phyloP scores from a whole-genome alignment of 2,797 vertebrate species.

The Halcyon chelicuti region DNA sequence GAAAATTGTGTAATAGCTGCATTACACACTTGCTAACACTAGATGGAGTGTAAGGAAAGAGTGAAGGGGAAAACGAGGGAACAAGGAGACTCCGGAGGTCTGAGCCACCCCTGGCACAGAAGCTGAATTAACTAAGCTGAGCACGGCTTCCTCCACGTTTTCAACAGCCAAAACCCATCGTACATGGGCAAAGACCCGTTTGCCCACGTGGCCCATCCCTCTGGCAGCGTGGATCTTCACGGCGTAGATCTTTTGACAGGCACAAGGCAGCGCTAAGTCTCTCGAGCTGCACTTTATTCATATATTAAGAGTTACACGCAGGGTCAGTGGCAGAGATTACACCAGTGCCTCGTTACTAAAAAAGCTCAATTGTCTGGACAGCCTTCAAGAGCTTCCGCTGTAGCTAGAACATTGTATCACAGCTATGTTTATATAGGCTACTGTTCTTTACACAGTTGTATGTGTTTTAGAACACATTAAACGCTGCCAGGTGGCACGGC shows the following conservation, averaged over 20 bases:
- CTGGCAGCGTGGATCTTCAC: neutral
- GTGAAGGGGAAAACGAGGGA: neutral
- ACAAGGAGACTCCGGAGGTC: neutral
- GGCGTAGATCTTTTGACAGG: rapidly evolving
- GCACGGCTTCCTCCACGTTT: neutral
- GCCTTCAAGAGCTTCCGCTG: conserved; percentile 54
- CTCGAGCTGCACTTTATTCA: conserved; percentile 76
- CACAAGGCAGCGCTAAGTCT: neutral
- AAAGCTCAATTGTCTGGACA: conserved; percentile 56
- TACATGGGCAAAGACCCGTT: neutral
- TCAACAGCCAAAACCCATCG: neutral
- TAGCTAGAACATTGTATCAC: conserved; percentile 36
- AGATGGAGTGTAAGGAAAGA: conserved; percentile 61
- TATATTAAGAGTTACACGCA: conserved; percentile 22
- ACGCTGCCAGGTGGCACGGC: conserved; percentile 56
- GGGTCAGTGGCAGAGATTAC: conserved; percentile 29
- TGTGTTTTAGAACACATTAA: conserved; percentile 63
- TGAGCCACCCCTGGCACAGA: neutral
- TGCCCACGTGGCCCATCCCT: neutral
- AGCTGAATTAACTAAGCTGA: neutral
- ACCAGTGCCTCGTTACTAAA: conserved; percentile 64
- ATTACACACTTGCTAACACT: conserved; percentile 1
- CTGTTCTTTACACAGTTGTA: conserved; percentile 47
- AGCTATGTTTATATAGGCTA: conserved; percentile 50
- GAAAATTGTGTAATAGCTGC: neutral